Conservation (phyloP, 1,140 invertebrate genomes). For the Drosophila biarmipes region DNA sequence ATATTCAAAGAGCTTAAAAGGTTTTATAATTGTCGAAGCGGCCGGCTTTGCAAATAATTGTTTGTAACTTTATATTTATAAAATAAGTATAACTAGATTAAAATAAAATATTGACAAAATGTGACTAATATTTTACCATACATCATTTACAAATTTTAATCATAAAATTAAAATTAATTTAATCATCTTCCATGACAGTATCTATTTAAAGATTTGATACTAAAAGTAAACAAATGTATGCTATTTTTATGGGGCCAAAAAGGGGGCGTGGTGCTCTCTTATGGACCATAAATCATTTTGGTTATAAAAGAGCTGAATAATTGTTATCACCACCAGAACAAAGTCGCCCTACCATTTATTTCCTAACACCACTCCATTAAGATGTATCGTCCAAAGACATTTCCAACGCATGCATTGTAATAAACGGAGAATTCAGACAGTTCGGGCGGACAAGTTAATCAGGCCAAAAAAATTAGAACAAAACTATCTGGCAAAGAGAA, state of each 20-base stretch:
- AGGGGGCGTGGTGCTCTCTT: conserved; percentile 16
- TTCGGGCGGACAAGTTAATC: conserved; percentile 65
- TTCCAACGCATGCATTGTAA: conserved; percentile 56
- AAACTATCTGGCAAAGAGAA: conserved; percentile 18
- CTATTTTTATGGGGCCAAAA: conserved; percentile 9
- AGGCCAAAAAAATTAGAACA: conserved; percentile 29
- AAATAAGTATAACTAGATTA: no score
- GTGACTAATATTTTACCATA: no score
- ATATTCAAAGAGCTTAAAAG: not conserved
- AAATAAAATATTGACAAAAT: no score
- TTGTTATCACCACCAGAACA: conserved; percentile 9
- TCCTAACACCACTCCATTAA: not conserved
- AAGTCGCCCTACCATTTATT: not conserved
- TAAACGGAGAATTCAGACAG: conserved; percentile 16
- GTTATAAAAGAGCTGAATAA: conserved; percentile 37
- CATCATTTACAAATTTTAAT: no score
- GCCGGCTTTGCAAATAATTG: no score
- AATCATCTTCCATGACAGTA: no score
- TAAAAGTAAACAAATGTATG: conserved; percentile 31
- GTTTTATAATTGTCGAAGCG: not conserved
- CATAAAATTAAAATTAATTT: not conserved
- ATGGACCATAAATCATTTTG: conserved; percentile 60
- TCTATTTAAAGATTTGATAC: not conserved
- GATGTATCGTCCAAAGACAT: conserved; percentile 49
- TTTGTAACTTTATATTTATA: no score